Evolutionary conservation across 1,140 invertebrate genomes (phyloP).

Genomic region (Sycophaga agraensis): DNA sequence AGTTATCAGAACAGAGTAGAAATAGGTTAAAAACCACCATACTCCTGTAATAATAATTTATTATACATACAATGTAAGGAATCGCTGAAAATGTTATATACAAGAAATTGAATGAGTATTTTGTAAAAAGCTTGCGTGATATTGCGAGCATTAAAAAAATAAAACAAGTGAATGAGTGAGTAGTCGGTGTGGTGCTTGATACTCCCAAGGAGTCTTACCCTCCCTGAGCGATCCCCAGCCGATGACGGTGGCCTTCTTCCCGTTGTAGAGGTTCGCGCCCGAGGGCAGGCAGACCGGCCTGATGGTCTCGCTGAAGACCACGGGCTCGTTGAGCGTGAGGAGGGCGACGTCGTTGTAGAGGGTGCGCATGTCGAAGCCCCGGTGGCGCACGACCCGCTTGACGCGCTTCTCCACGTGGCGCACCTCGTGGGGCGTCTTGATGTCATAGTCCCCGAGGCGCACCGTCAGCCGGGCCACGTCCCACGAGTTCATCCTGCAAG

Average conservation of each 20-base stretch:
- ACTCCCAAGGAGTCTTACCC: too few species aligned
- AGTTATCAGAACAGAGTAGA: too few species aligned
- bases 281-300: constrained; percentile 80
- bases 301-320: constrained; percentile 73
- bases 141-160: too few species aligned
- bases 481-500: constrained; percentile 80
- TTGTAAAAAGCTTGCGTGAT: too few species aligned
- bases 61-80: too few species aligned
- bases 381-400: constrained; percentile 79
- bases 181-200: too few species aligned
- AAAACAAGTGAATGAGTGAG: too few species aligned
- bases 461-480: constrained; percentile 81
- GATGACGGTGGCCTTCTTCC: constrained; percentile 75
- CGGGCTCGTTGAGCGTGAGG: constrained; percentile 76
- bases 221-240: constrained; percentile 82
- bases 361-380: constrained; percentile 79
- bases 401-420: constrained; percentile 75
- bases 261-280: constrained; percentile 64
- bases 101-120: too few species aligned
- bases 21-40: too few species aligned
- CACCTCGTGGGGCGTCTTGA: constrained; percentile 71
- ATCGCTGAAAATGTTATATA: too few species aligned
- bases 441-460: constrained; percentile 80
- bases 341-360: constrained; percentile 88
- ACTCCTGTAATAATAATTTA: too few species aligned